Evolutionary conservation across 2,888 invertebrate species (phyloP).

Genomic region (Mystacides longicornis): DNA sequence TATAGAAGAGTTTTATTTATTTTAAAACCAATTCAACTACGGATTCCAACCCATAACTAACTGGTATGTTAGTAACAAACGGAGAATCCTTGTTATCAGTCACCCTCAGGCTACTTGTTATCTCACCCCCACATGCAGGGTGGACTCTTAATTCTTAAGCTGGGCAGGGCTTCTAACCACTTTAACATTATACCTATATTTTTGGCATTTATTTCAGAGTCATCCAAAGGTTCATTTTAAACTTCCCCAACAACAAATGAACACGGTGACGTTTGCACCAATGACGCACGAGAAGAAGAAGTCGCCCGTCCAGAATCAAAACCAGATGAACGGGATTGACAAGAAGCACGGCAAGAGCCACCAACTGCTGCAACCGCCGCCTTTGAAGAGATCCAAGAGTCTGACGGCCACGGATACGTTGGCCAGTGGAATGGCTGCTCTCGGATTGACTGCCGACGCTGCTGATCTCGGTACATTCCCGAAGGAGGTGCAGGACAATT

Average conservation of each 20-base stretch:
- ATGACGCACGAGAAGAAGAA: slow-evolving; percentile 40
- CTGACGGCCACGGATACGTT: slow-evolving; percentile 69
- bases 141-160: too few relatives aligned
- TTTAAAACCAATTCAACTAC: too few relatives aligned
- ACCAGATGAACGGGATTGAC: slow-evolving; percentile 7
- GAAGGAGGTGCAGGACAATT: slow-evolving; percentile 62
- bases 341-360: slow-evolving; percentile 29
- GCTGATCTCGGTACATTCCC: slow-evolving; percentile 72
- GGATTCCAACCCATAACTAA: too few relatives aligned
- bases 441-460: slow-evolving; percentile 61
- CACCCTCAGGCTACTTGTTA: too few relatives aligned
- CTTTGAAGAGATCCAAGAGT: slow-evolving; percentile 73
- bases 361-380: slow-evolving; percentile 30
- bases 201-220: slow-evolving; percentile 34
- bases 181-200: too few relatives aligned
- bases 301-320: slow-evolving; percentile 34
- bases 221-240: slow-evolving; percentile 56
- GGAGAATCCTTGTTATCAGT: too few relatives aligned
- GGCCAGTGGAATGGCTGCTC: slow-evolving; percentile 59
- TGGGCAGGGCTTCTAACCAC: too few relatives aligned
- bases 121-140: too few relatives aligned
- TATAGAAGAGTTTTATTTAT: too few relatives aligned
- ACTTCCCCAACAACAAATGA: slow-evolving; percentile 41
- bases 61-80: too few relatives aligned
- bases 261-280: slow-evolving; percentile 6